These are phyloP conservation scores for Acanthoscelides obtectus DNA, from an alignment of 2,888 invertebrate genomes.

Conservation along the genomic window DNA sequence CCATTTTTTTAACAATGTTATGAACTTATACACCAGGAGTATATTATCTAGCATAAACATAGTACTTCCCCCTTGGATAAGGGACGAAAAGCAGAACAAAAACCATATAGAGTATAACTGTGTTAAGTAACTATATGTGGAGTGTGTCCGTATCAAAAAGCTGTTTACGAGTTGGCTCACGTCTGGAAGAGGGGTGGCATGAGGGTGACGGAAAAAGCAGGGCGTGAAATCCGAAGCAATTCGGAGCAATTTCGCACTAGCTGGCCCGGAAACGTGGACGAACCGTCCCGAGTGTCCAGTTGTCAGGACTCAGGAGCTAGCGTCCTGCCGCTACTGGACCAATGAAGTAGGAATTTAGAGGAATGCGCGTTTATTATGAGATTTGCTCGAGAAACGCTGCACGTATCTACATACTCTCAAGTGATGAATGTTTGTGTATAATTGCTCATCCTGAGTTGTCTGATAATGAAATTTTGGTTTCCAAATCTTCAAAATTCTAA, in stretches of 20 bases:
- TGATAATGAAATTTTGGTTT: too few species aligned
- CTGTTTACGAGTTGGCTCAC: background rate
- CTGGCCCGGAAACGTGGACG: constrained; percentile 18
- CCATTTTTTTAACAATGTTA: too few species aligned
- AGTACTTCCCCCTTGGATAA: too few species aligned
- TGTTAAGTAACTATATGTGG: background rate
- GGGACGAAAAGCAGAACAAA: background rate
- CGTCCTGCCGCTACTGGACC: constrained; percentile 3
- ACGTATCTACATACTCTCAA: background rate
- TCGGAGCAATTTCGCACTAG: constrained; percentile 10
- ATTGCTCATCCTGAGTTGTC: too few species aligned
- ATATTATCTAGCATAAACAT: too few species aligned
- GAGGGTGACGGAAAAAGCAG: background rate
- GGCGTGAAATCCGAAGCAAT: background rate
- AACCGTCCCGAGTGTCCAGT: background rate
- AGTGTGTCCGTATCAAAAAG: background rate
- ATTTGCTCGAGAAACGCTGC: background rate
- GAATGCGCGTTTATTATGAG: constrained; percentile 9
- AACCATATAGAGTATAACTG: background rate
- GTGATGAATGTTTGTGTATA: too few species aligned
- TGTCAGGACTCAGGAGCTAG: constrained; percentile 14
- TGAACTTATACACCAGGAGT: too few species aligned
- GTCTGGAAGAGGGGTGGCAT: background rate
- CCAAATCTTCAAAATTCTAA: too few species aligned
- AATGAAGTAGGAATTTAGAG: constrained; percentile 14